A percentile compares a stretch with the other conserved stretches of the same genome.
Conservation (phyloP, 2,888 invertebrate species). For the Didymodactylos carnosus region DNA sequence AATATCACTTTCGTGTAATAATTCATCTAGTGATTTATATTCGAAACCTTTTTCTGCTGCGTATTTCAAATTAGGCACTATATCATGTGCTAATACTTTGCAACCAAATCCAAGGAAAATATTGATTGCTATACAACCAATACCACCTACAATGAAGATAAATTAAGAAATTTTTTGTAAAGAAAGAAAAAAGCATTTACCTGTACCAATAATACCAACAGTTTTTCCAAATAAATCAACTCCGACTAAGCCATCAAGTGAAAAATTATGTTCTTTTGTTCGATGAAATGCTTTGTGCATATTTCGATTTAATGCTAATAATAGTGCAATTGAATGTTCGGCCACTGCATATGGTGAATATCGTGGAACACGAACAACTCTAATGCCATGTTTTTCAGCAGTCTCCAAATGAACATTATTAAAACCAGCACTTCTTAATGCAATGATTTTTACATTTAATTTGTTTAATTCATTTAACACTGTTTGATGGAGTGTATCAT, state of each 20-base stretch:
- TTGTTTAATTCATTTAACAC: neutral
- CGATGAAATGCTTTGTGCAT: neutral
- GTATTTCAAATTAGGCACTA: neutral
- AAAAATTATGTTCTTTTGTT: conserved; percentile 1
- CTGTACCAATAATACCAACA: conserved; percentile 3
- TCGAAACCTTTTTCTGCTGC: conserved; percentile 1
- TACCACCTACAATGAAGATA: too few relatives aligned
- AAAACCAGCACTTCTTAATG: conserved; percentile 3
- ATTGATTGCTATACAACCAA: neutral
- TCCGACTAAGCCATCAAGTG: neutral
- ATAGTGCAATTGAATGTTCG: conserved; percentile 1
- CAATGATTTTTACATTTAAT: neutral
- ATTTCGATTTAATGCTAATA: conserved; percentile 3
- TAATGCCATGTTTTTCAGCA: neutral
- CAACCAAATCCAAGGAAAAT: conserved; percentile 1
- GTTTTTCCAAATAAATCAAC: conserved; percentile 4
- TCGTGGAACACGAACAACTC: neutral
- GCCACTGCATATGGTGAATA: conserved; percentile 8
- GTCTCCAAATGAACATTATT: conserved; percentile 1
- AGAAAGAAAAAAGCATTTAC: too few relatives aligned
- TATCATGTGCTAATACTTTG: conserved; percentile 1
- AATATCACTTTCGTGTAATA: neutral
- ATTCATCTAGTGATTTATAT: neutral
- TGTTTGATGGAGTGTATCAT: neutral
- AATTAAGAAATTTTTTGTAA: too few relatives aligned